Conservation (phyloP, 2,113 vertebrate genomes). For the Anguilla japonica region DNA sequence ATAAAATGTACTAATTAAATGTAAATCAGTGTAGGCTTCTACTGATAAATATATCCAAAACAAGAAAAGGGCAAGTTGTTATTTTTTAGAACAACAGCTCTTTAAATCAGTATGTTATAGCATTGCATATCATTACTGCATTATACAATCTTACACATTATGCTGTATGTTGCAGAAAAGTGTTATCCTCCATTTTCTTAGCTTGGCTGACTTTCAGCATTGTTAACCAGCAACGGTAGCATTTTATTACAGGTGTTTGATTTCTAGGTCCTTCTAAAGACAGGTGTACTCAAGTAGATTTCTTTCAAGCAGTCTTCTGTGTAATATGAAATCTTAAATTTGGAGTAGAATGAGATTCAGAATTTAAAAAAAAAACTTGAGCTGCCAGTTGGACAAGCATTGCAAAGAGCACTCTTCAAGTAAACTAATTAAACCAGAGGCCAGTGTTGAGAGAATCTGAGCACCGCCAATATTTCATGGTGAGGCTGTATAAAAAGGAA, state of each 20-base stretch:
- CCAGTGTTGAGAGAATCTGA: neutral
- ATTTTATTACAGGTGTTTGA: no score
- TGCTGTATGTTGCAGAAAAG: no score
- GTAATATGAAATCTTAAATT: neutral
- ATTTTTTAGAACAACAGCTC: no score
- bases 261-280: neutral
- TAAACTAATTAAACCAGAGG: neutral
- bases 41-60: neutral
- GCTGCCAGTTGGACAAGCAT: neutral
- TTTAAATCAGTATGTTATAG: no score
- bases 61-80: neutral
- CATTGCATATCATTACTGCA: no score
- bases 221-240: no score
- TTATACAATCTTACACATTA: no score
- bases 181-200: no score
- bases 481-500: slow-evolving; percentile 11
- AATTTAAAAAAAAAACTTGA: neutral
- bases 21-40: no score
- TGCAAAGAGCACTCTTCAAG: neutral
- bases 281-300: neutral
- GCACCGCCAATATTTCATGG: neutral
- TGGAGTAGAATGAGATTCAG: neutral
- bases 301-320: neutral
- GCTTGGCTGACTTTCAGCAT: no score
- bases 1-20: no score